Base-by-base conservation (phyloP, 2,797 vertebrate genomes). In the Helicolenus hilgendorfi region DNA sequence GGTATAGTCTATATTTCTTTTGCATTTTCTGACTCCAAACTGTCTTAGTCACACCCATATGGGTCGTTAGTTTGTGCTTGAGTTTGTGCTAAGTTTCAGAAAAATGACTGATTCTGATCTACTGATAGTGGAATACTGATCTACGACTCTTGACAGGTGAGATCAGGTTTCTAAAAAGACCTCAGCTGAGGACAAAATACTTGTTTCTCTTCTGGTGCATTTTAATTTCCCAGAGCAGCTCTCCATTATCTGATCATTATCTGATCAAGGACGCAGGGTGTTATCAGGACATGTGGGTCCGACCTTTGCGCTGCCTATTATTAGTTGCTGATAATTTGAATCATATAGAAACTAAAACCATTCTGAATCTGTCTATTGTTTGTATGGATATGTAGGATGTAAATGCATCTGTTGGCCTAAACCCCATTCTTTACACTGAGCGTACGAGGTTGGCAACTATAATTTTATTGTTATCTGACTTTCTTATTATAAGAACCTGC, bases 301-400 rank as follows among this genome's bases (percentile, higher is more conserved):
- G 56, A 38, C 45, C 67, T 79, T 82, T 67, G 26, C 3, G 2
- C 26, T 27, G n/a, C 31, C 73, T 58, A 33, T 33, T 59, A 29
- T 63, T 70, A 71, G 68, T 36, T 67, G 73, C 41, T 62, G 26
- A 24, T 70, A 14, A 77, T 74, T 27, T 60, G 41, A 27, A 71
- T 7, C 13, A 22, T 73, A 20, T 22, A 68, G 15, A 81, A 45
- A 58, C 26, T 15, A 26, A 72, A 68, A 71, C 7, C 69, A 31
- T 55, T 33, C 22, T 71, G 35, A 20, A 35, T 59, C 22, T 4
- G 7, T 1, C 4, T 31, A 6, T 45, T 26, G 49, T 33, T 2
- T 60, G 14, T 45, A 45, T 45, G 41, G 41, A 45, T 45, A 45
- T 45, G 41, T 45, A 13, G 20, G 62, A 7, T 59, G 36, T 26